phyloP scores from a whole-genome alignment of 2,113 vertebrate species.

The Ceuthmochares aereus region DNA sequence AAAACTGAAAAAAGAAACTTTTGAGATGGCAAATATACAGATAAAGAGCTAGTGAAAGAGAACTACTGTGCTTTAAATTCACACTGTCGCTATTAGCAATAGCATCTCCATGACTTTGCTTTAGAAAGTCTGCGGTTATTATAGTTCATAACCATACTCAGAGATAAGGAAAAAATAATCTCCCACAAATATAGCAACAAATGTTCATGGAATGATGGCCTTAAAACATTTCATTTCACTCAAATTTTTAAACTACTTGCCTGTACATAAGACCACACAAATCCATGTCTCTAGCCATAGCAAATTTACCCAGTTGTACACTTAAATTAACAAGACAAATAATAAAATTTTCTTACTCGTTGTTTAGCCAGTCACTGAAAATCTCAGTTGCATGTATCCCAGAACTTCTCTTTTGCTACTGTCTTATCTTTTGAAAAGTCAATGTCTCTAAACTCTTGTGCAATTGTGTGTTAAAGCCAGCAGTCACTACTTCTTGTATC shows the following conservation, averaged over 20 bases:
- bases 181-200: constrained; percentile 23
- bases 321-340: neutral
- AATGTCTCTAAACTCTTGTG: constrained; percentile 66
- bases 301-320: neutral
- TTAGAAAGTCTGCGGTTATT: constrained; percentile 25
- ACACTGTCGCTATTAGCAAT: constrained; percentile 10
- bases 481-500: constrained; percentile 53
- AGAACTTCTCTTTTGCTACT: constrained; percentile 73
- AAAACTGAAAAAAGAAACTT: neutral
- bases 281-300: neutral
- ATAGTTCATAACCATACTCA: neutral
- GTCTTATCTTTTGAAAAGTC: constrained; percentile 51
- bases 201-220: constrained; percentile 24
- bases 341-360: constrained; percentile 65
- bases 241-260: neutral
- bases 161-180: constrained; percentile 33
- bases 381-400: constrained; percentile 57
- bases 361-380: constrained; percentile 75
- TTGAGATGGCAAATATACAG: neutral
- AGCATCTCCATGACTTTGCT: neutral
- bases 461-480: constrained; percentile 54
- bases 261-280: neutral
- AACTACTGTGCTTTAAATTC: constrained; percentile 7
- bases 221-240: constrained; percentile 19
- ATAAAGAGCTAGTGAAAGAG: neutral